Percentiles rank a stretch among this genome's conserved stretches.
phyloP scores from a whole-genome alignment of 2,113 vertebrate genomes.

The Oreamnos americanus region DNA sequence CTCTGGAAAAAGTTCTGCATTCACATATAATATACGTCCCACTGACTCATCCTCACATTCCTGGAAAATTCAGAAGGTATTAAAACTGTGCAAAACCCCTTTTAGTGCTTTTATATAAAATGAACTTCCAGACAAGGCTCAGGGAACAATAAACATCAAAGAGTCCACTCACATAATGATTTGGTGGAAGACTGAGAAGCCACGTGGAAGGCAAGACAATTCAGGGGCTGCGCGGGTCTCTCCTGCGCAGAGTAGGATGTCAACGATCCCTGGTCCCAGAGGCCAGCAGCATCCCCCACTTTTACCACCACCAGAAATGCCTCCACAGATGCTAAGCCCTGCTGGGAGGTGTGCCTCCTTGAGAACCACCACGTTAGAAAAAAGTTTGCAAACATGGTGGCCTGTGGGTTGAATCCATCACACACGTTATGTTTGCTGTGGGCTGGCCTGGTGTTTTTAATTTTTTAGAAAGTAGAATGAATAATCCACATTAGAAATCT shows the following conservation, averaged over 20 bases:
- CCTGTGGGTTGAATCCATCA: background rate
- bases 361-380: background rate
- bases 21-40: background rate
- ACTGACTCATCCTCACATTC: background rate
- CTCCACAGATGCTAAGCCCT: background rate
- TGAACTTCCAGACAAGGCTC: background rate
- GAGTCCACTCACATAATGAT: background rate
- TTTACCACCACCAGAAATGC: background rate
- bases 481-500: background rate
- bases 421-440: background rate
- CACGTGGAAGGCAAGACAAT: background rate
- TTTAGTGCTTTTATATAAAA: background rate
- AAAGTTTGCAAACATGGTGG: background rate
- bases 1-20: background rate
- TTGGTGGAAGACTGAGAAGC: background rate
- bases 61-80: background rate
- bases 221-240: background rate
- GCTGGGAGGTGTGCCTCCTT: slow-evolving; percentile 20
- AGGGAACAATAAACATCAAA: background rate
- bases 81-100: background rate
- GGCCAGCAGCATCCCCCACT: background rate
- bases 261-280: background rate
- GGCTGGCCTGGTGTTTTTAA: background rate
- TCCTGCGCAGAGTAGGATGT: background rate
- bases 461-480: background rate